Evolutionary conservation across 2,113 vertebrate genomes (phyloP), one percentile per base, ranked within the genome.

Genomic region (Antennarius striatus): DNA sequence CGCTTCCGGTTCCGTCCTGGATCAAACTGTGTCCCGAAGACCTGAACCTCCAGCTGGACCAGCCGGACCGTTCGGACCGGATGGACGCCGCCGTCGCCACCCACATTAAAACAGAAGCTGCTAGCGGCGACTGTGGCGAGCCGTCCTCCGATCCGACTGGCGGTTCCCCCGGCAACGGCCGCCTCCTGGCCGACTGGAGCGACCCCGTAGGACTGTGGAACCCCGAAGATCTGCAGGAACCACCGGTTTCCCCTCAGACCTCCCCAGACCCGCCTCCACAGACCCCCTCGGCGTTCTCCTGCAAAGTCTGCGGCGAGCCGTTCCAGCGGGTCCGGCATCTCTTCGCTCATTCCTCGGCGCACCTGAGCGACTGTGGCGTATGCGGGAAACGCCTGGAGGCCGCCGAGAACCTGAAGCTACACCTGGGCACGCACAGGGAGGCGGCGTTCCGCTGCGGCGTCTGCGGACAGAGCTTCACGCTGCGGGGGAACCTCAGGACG

Each of bases 381-480:
- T 78, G 80, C 3, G 75, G 71, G 2, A 71, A 59, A 32, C 71
- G 39, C 0, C 55, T 74, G 63, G 62, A 78, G 11, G 48, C 0
- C 3, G 5, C 1, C 0, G 71, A 60, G 36, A 64, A 0, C 67
- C 14, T 75, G 30, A 64, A 56, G 63, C 39, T 52, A 0, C 75
- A 79, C 55, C 67, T 82, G 4, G 3, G 15, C 8, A 30, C 10
- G 1, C 80, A 79, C 68, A 11, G 43, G 10, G 54, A 74, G 0
- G 4, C 57, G 2, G 3, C 29, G 10, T 68, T 82, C 71, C 7
- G 51, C 63, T 82, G 80, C 68, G 1, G 40, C 40, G n/a, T 82
- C 40, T 82, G 80, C 54, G 63, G 71, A 0, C 75, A 75, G 59
- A 67, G 45, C 36, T 82, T 82, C 71, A 71, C 75, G 0, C 75